Conservation (phyloP, 1,140 invertebrate genomes). For the Brachystomella parvula region DNA sequence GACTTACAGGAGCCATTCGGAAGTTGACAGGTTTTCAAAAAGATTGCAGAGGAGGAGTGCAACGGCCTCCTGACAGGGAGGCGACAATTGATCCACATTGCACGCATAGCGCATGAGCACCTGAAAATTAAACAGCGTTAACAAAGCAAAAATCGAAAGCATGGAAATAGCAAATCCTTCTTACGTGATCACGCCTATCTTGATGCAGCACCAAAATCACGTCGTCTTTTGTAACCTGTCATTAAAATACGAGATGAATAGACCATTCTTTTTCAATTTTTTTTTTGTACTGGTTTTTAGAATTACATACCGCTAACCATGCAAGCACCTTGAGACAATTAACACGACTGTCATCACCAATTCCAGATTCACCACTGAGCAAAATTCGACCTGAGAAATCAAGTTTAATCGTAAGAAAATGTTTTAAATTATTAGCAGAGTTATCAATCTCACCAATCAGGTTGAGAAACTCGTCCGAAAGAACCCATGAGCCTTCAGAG, state of each 20-base stretch:
- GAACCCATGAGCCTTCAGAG: slow-evolving; percentile 81
- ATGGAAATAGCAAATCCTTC: too few species aligned
- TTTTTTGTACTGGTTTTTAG: slow-evolving; percentile 19
- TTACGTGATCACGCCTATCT: slow-evolving; percentile 74
- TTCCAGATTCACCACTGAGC: slow-evolving; percentile 28
- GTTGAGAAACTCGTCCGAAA: slow-evolving; percentile 75
- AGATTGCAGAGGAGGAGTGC: slow-evolving; percentile 61
- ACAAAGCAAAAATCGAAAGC: too few species aligned
- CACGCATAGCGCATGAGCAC: slow-evolving; percentile 85
- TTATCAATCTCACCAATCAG: slow-evolving; percentile 56
- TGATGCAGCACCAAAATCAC: slow-evolving; percentile 82
- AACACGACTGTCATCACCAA: slow-evolving; percentile 33
- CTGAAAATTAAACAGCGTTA: too few species aligned
- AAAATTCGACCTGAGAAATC: slow-evolving; percentile 26
- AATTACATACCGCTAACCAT: slow-evolving; percentile 31
- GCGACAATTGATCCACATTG: slow-evolving; percentile 67
- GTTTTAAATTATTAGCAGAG: background rate
- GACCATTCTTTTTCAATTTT: background rate
- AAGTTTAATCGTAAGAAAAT: background rate
- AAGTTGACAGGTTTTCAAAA: slow-evolving; percentile 78
- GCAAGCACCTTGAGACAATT: slow-evolving; percentile 37
- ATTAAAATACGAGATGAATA: slow-evolving; percentile 8
- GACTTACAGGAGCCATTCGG: slow-evolving; percentile 69
- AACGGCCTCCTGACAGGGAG: slow-evolving; percentile 30
- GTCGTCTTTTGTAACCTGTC: slow-evolving; percentile 60